phyloP scores from a whole-genome alignment of 2,113 vertebrate species.

The Potamarius usumacintae region DNA sequence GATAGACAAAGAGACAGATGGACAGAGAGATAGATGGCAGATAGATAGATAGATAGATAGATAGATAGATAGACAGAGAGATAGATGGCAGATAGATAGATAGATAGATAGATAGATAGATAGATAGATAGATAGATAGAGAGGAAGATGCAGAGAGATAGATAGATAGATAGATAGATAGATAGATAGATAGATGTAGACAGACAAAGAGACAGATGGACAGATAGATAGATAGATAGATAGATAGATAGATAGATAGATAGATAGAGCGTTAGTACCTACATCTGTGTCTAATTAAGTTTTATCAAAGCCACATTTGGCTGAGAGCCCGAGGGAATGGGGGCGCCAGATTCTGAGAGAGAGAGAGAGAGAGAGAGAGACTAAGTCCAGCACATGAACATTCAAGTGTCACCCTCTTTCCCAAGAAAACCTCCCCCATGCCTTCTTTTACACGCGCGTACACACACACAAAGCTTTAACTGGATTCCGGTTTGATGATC shows the following conservation, averaged over 20 bases:
- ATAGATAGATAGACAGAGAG: neutral
- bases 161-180: neutral
- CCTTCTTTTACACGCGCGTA: slow-evolving; percentile 8
- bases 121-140: neutral
- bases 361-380: too few relatives aligned
- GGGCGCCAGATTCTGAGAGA: slow-evolving; percentile 12
- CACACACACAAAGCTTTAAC: slow-evolving; percentile 70
- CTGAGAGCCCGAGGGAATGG: slow-evolving; percentile 24
- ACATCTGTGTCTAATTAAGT: slow-evolving; percentile 37
- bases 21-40: neutral
- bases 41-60: neutral
- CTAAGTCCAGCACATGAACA: slow-evolving; percentile 15
- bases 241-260: neutral
- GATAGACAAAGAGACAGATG: neutral
- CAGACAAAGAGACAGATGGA: too few relatives aligned
- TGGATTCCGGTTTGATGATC: slow-evolving; percentile 76
- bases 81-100: neutral
- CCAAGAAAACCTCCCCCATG: neutral
- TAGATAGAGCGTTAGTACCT: slow-evolving; percentile 8
- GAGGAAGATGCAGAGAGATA: neutral
- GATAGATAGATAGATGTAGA: too few relatives aligned
- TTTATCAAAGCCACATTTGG: slow-evolving; percentile 45
- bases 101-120: neutral
- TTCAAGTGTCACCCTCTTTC: slow-evolving; percentile 11
- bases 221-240: too few relatives aligned